A percentile compares a stretch with the other conserved stretches of the same genome.
phyloP scores from a whole-genome alignment of 2,888 invertebrate genomes.

The Noctuana brunneofusca region DNA sequence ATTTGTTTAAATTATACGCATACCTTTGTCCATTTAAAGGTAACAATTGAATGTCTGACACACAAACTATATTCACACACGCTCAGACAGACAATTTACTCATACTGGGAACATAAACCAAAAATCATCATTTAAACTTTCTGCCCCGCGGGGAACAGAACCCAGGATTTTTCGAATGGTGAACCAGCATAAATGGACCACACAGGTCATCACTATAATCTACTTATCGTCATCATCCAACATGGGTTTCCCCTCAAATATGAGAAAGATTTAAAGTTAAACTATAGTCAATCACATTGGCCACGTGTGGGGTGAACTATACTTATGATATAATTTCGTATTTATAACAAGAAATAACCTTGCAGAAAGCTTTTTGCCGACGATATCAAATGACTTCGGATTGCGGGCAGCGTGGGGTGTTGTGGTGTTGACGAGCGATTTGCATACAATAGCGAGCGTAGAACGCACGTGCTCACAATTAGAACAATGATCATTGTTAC shows the following conservation, averaged over 20 bases:
- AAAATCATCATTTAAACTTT: too few species aligned
- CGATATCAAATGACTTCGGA: conserved; percentile 22
- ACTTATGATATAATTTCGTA: too few species aligned
- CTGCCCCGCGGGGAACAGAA: too few species aligned
- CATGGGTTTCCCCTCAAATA: too few species aligned
- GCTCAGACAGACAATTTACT: conserved; percentile 22
- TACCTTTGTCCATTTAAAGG: conserved; percentile 1
- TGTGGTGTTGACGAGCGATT: conserved; percentile 63
- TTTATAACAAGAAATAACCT: conserved; percentile 4
- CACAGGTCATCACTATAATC: too few species aligned
- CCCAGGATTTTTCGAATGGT: too few species aligned
- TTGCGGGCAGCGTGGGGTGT: conserved; percentile 46
- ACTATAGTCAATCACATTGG: too few species aligned
- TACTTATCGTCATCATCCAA: too few species aligned
- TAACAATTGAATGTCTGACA: conserved; percentile 8
- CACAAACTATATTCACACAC: too few species aligned
- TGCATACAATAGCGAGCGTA: conserved; percentile 70
- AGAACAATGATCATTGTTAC: conserved; percentile 71
- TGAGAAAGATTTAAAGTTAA: too few species aligned
- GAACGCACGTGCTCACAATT: conserved; percentile 71
- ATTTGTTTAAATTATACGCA: neutral
- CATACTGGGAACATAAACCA: neutral
- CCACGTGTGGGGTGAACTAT: too few species aligned
- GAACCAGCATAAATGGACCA: too few species aligned
- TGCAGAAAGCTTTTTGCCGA: conserved; percentile 27